Evolutionary conservation across 1,140 invertebrate genomes (phyloP), one percentile per base, ranked within the genome.

Genomic region (Lasioglossum baleicum): DNA sequence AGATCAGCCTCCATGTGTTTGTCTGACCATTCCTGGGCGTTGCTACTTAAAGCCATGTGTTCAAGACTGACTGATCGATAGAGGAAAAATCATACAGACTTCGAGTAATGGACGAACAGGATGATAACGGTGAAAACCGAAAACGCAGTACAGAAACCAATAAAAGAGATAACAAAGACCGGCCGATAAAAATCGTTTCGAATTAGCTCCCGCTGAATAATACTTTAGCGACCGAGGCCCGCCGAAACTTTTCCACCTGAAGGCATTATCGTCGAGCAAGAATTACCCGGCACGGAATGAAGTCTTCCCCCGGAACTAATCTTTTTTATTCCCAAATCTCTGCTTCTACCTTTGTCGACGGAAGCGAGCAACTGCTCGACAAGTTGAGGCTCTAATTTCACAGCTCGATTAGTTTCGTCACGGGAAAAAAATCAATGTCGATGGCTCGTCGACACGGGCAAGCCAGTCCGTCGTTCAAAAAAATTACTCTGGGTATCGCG

Each of bases 181-280:
- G 68, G 13, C 26, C 58, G 72, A 70, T 53, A 75, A 72, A 61
- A 72, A 80, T 83, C 67, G 56, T 60, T 68, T 67, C 72, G 83
- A 84, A 84, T 84, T 83, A 84, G 80, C 83, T 84, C 66, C 42
- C 22, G 75, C 20, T 63, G 60, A 35, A 17, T 53, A 78, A 65
- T 75, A 51, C 69, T 81, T 69, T 80, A 51, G 20, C 70, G 60
- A 67, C 61, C 35, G 81, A 60, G 48, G 42, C 26, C 53, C 44
- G 48, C 22, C 26, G 75, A 64, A 78, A 56, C 44, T 64, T 42
- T 70, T 8, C 22, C 68, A 63, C 64, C 69, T 10, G 56, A 65
- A 65, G 60, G 40, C 44, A 40, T 40, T 77, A 40, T 31, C 22
- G 20, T n/a, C 58, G 42, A 11, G 13, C 44, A 35, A 51, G 56